Percentiles rank a stretch among this genome's conserved stretches.
Conservation (phyloP, 2,113 vertebrate species). For the Cyprinus carpio region DNA sequence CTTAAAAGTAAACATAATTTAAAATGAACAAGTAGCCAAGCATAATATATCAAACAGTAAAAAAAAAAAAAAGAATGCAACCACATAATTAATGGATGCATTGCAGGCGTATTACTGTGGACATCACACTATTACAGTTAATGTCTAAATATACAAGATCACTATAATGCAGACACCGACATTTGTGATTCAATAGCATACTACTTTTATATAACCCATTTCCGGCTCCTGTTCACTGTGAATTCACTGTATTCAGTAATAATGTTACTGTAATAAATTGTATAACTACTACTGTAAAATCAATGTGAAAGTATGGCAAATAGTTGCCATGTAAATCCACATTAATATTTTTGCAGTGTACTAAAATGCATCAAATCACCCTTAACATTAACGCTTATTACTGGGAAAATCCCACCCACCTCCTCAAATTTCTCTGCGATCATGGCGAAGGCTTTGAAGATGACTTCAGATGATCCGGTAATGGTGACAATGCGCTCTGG, state of each 20-base stretch:
- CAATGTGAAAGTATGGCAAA: neutral
- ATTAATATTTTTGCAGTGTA: neutral
- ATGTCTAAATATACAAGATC: neutral
- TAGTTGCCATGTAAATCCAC: neutral
- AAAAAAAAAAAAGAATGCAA: neutral
- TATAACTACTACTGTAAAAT: neutral
- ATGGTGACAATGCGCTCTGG: slow-evolving; percentile 93
- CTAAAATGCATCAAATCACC: neutral
- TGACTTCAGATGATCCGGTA: slow-evolving; percentile 89
- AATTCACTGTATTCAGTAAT: neutral
- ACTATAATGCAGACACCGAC: neutral
- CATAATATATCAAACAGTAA: neutral
- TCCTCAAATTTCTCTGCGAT: slow-evolving; percentile 95
- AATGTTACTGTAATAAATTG: neutral
- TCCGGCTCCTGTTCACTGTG: neutral
- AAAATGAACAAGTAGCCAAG: neutral
- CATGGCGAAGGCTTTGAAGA: slow-evolving; percentile 94
- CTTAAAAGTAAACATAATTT: neutral
- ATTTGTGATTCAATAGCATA: neutral
- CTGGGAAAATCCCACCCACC: slow-evolving; percentile 66
- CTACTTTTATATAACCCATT: neutral
- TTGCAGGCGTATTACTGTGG: neutral
- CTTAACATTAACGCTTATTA: too few relatives aligned
- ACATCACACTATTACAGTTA: neutral
- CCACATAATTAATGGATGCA: neutral